phyloP scores from a whole-genome alignment of 1,140 invertebrate genomes.

The Phymorhynchus buccinoides region DNA sequence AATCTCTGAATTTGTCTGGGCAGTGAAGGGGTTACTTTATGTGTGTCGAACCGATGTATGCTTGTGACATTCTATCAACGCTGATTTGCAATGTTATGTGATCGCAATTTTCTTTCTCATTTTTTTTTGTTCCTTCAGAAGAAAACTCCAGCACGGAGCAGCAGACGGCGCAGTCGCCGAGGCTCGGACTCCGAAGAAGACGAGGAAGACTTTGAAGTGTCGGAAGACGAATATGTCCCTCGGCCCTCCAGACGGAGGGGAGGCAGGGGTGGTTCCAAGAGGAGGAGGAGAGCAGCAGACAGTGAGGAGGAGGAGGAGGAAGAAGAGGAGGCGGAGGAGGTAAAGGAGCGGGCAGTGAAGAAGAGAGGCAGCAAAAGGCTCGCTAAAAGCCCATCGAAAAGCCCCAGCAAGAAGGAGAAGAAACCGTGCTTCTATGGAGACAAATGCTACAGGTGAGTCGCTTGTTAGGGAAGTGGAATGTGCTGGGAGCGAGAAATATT shows the following conservation, averaged over 20 bases:
- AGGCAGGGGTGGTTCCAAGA: constrained; percentile 43
- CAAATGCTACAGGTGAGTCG: constrained; percentile 70
- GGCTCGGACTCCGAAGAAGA: constrained; percentile 53
- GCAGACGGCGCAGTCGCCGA: constrained; percentile 44
- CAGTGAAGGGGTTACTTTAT: too few relatives aligned
- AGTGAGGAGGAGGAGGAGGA: constrained; percentile 54
- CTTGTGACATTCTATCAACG: too few relatives aligned
- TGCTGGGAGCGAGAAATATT: too few relatives aligned
- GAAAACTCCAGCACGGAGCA: constrained; percentile 18
- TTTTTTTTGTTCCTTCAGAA: too few relatives aligned
- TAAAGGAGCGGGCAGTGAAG: constrained; percentile 47
- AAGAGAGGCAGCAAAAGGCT: background rate
- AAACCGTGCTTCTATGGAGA: constrained; percentile 68
- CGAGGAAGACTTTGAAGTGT: constrained; percentile 55
- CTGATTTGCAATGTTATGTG: too few relatives aligned
- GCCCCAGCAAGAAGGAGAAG: constrained; percentile 37
- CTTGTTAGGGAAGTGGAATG: background rate
- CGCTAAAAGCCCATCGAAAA: background rate
- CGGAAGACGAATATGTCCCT: constrained; percentile 65
- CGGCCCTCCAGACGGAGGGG: constrained; percentile 58
- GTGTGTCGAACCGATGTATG: too few relatives aligned
- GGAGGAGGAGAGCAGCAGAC: constrained; percentile 41
- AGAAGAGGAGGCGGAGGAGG: constrained; percentile 40
- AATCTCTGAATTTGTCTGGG: too few relatives aligned
- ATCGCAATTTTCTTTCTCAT: too few relatives aligned